Evolutionary conservation across 1,140 invertebrate genomes (phyloP), one percentile per base, ranked within the genome.

Genomic region (Musca vetustissima): DNA sequence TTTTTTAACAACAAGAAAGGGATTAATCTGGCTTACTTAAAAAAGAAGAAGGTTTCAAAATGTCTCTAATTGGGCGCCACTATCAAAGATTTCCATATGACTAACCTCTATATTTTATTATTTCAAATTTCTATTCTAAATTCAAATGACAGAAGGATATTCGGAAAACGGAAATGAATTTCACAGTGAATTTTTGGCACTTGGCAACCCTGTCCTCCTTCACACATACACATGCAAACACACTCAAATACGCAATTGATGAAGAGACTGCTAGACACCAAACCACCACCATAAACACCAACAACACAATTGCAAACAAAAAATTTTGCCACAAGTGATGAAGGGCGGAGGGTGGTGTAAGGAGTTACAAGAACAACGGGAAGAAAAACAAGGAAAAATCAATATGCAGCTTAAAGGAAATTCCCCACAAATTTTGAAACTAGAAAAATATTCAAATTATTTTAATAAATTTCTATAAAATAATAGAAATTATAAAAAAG

Each of bases 371-470:
- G 3, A 8, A 3, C 28, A 55, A 55, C 21, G 24, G 22, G 13
- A 57, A 28, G 53, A 28, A 57, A 57, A 57, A 28, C n/a, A 19
- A 61, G 28, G 57, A 61, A 61, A 61, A 61, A 61, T 61, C 57
- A 61, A 61, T 61, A 61, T 19, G 8, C n/a, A 57, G 2, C 24
- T 3, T 28, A 13, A 15, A 13, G 53, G 25, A 57, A 57, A 43
- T 43, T 61, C 28, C 36, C 3, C 8, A 25, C 13, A n/a, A 32
- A 59, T 19, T 43, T 9, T 61, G 7, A 19, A 17, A n/a, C n/a
- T 25, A 32, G 15, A 61, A 55, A 14, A 25, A 13, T 25, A 24
- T 24, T 15, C 11, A 8, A 25, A 55, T 21, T 7, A 32, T 14
- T 28, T n/a, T 28, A 28, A 57, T 28, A 25, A 57, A 57, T 24